Conservation (phyloP, 2,797 vertebrate species). For the Sebastes steindachneri region DNA sequence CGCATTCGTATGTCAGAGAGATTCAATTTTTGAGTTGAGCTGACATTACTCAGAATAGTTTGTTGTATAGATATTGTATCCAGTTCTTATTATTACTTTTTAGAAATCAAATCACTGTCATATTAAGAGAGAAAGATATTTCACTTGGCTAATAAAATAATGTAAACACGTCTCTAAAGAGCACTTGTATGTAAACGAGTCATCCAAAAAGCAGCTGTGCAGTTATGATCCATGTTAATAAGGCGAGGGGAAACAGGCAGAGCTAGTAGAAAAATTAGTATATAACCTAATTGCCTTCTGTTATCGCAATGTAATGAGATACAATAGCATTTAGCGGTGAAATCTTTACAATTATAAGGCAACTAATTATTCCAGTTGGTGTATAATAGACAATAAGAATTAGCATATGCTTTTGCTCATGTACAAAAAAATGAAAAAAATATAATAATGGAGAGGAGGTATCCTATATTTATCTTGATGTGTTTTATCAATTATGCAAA, state of each 20-base stretch:
- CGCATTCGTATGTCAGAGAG: background rate
- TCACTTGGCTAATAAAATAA: conserved; percentile 9
- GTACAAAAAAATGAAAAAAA: accelerated
- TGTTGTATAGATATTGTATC: background rate
- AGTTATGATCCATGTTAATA: conserved; percentile 38
- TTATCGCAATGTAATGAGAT: conserved; percentile 34
- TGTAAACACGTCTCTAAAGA: conserved; percentile 26
- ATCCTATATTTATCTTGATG: background rate
- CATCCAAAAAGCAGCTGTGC: conserved; percentile 55
- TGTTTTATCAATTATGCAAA: background rate
- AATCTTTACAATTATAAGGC: conserved; percentile 19
- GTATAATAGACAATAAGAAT: conserved; percentile 1
- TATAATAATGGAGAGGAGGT: background rate
- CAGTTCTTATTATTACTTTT: background rate
- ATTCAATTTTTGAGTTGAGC: background rate
- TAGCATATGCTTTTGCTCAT: background rate
- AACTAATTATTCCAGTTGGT: conserved; percentile 32
- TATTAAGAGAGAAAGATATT: conserved; percentile 10
- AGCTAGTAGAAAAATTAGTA: conserved; percentile 31
- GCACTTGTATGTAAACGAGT: conserved; percentile 25
- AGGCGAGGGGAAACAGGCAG: conserved; percentile 24
- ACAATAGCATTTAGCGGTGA: conserved; percentile 3
- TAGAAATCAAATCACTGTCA: background rate
- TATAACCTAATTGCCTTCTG: conserved; percentile 40
- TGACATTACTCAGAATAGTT: background rate